A percentile compares a stretch with the other conserved stretches of the same genome.
phyloP scores from a whole-genome alignment of 2,888 invertebrate genomes.

The Malachius bipustulatus region DNA sequence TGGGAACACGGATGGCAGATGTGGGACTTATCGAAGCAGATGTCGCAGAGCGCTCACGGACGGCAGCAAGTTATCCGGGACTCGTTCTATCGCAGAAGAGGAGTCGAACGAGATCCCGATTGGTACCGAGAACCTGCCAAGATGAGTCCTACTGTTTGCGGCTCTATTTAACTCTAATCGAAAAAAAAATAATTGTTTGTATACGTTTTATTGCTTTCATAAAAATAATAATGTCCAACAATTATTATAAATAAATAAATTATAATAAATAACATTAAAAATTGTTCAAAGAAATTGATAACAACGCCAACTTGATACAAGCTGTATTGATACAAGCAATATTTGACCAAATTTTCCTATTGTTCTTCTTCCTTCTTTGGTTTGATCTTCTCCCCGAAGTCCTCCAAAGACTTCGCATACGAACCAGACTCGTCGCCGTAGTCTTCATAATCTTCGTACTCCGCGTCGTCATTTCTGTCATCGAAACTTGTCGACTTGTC shows the following conservation, averaged over 20 bases:
- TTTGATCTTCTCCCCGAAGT: constrained; percentile 26
- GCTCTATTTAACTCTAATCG: constrained; percentile 17
- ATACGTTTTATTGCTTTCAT: too few relatives aligned
- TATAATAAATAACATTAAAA: too few relatives aligned
- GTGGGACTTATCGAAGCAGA: constrained; percentile 33
- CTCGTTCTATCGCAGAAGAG: constrained; percentile 45
- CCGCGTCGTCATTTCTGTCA: constrained; percentile 23
- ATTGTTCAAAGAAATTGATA: too few relatives aligned
- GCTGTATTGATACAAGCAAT: constrained; percentile 11
- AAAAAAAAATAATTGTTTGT: too few relatives aligned
- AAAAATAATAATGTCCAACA: too few relatives aligned
- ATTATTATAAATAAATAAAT: too few relatives aligned
- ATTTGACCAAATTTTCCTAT: not conserved
- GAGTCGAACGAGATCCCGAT: constrained; percentile 43
- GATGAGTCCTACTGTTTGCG: constrained; percentile 32
- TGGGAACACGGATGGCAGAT: constrained; percentile 52
- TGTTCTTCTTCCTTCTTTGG: too few relatives aligned
- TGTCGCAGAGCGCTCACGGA: constrained; percentile 35
- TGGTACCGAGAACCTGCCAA: constrained; percentile 42
- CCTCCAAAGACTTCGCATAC: constrained; percentile 3
- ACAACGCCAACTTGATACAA: too few relatives aligned
- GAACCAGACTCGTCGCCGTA: constrained; percentile 13
- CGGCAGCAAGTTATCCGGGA: constrained; percentile 41
- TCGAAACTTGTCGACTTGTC: too few relatives aligned
- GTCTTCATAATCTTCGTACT: constrained; percentile 27